Conservation (phyloP, 2,113 vertebrate genomes). For the Anhinga rufa region DNA sequence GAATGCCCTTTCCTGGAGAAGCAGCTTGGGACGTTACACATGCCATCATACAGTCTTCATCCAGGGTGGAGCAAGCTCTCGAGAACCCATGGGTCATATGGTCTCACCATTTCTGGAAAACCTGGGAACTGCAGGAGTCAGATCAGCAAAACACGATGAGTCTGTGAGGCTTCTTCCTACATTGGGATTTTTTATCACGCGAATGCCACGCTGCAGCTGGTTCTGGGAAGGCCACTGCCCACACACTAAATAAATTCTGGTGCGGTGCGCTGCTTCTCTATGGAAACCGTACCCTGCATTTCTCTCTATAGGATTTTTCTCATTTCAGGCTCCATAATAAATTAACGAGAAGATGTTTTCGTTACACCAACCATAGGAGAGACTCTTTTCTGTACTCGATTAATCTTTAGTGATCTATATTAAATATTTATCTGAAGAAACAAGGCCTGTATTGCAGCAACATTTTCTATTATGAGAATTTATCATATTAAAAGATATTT, state of each 20-base stretch:
- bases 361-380: conserved; percentile 59
- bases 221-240: conserved; percentile 52
- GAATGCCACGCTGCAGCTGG: conserved; percentile 25
- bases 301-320: conserved; percentile 58
- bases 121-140: not conserved
- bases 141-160: not conserved
- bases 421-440: conserved; percentile 82
- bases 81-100: not conserved
- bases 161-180: not conserved
- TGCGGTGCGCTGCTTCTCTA: conserved; percentile 53
- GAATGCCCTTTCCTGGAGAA: not conserved
- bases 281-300: conserved; percentile 48
- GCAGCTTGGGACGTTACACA: not conserved
- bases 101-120: not conserved
- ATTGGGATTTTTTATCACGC: not conserved
- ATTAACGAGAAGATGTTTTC: conserved; percentile 70
- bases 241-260: conserved; percentile 59
- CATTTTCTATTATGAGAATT: conserved; percentile 76
- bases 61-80: not conserved
- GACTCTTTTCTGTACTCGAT: conserved; percentile 66
- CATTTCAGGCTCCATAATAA: conserved; percentile 68
- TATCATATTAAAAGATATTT: conserved; percentile 74
- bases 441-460: conserved; percentile 70
- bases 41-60: not conserved
- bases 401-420: conserved; percentile 82